phyloP scores from a whole-genome alignment of 2,113 vertebrate genomes.

The Eulemur macaco region DNA sequence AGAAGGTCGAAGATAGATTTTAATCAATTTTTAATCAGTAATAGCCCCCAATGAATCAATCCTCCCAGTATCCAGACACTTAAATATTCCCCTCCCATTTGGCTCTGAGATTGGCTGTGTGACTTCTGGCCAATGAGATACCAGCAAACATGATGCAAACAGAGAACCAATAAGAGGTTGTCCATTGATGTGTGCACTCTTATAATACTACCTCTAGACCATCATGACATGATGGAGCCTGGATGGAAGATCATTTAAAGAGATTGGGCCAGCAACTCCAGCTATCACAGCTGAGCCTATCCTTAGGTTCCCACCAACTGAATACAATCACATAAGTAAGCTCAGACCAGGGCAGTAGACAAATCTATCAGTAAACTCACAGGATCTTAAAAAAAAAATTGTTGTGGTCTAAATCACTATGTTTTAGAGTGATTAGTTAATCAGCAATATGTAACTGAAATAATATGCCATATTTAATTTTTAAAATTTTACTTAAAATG shows the following conservation, averaged over 20 bases:
- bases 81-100: background rate
- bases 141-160: background rate
- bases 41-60: background rate
- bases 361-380: background rate
- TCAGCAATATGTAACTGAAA: background rate
- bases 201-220: background rate
- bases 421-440: background rate
- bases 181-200: background rate
- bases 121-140: background rate
- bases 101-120: background rate
- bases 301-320: background rate
- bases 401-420: background rate
- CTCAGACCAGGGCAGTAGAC: background rate
- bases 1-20: background rate
- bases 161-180: background rate
- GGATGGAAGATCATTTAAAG: background rate
- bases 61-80: background rate
- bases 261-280: background rate
- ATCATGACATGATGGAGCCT: background rate
- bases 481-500: background rate
- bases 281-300: background rate
- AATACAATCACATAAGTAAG: background rate
- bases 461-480: background rate
- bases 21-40: background rate
- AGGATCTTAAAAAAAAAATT: background rate